Conservation (phyloP, 2,113 vertebrate genomes). For the Malurus cyaneus region DNA sequence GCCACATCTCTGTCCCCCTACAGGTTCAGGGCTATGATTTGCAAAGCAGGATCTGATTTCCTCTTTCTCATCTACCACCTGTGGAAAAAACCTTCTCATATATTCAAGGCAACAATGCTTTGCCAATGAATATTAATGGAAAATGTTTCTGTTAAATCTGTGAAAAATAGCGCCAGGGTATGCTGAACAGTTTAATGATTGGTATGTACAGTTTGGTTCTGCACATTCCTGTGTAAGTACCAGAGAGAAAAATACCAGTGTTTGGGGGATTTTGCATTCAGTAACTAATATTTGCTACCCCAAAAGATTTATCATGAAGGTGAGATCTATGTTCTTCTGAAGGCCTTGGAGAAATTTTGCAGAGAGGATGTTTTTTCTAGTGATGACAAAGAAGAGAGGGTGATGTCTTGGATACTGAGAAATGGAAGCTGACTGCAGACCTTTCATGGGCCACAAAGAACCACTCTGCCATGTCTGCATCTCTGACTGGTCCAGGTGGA, state of each 20-base stretch:
- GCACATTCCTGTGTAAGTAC: background rate
- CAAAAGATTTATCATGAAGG: background rate
- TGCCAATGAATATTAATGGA: background rate
- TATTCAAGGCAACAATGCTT: background rate
- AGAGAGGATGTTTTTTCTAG: background rate
- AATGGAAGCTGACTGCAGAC: background rate
- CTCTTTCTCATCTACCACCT: background rate
- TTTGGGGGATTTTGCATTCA: background rate
- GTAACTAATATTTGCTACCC: background rate
- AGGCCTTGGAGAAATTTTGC: background rate
- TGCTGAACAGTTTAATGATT: background rate
- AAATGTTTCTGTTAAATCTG: background rate
- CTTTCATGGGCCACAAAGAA: background rate
- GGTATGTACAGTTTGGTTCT: fast-evolving
- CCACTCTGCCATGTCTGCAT: background rate
- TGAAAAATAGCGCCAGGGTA: background rate
- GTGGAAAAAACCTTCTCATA: background rate
- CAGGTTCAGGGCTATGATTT: background rate
- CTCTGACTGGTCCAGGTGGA: background rate
- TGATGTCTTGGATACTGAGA: background rate
- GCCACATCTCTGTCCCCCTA: fast-evolving
- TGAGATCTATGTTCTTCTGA: background rate
- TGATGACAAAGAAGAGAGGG: background rate
- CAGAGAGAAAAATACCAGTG: background rate
- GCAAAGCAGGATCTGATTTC: background rate